These are phyloP conservation scores for Pantherophis alleghaniensis DNA, from an alignment of 2,797 vertebrate genomes.

Conservation along the genomic window DNA sequence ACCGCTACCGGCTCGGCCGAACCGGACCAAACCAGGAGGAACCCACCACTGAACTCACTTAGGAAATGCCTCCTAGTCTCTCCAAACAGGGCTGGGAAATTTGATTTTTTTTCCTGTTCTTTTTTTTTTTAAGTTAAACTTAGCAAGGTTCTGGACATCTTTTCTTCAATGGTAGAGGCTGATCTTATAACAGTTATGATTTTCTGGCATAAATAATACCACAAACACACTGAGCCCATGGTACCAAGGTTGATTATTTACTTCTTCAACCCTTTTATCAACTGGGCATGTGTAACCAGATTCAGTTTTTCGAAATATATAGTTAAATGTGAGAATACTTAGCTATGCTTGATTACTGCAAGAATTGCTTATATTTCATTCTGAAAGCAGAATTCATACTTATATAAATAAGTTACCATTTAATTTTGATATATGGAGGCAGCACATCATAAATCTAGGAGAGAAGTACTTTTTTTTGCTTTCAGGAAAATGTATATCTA, in stretches of 20 bases:
- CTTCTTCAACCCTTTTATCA: not conserved
- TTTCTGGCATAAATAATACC: not conserved
- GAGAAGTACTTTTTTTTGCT: not conserved
- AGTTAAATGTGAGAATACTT: constrained; percentile 41
- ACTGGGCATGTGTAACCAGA: not conserved
- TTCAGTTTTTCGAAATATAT: not conserved
- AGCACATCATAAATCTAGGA: constrained; percentile 9
- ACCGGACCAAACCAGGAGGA: too few relatives aligned
- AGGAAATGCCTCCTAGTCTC: not conserved
- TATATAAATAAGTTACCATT: constrained; percentile 29
- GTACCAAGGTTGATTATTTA: not conserved
- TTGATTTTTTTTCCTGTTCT: not conserved
- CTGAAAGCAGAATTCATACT: constrained; percentile 34
- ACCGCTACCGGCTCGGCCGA: too few relatives aligned
- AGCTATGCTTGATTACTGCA: constrained; percentile 29
- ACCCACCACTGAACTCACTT: not conserved
- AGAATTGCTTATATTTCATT: constrained; percentile 40
- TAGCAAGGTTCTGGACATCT: not conserved
- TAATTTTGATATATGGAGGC: constrained; percentile 26
- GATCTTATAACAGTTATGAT: not conserved
- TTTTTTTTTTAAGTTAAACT: not conserved
- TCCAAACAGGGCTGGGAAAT: not conserved
- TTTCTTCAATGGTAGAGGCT: not conserved
- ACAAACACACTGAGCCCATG: not conserved
- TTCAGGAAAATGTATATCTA: constrained; percentile 15